Evolutionary conservation across 1,140 invertebrate species (phyloP), one percentile per base, ranked within the genome.

Genomic region (Tribolium madens): DNA sequence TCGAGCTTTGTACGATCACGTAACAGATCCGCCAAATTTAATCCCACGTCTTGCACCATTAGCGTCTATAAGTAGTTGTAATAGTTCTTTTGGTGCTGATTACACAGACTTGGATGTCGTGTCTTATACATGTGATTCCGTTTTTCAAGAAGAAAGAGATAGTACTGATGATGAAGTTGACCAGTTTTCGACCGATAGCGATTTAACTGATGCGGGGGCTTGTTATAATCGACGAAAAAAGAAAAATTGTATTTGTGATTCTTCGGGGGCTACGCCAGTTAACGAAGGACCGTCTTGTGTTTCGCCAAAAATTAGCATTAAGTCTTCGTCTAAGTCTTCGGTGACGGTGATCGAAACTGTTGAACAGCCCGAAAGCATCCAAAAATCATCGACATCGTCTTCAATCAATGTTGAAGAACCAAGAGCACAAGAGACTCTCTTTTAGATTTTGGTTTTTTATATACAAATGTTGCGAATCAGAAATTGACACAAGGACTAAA

Each of bases 91-190:
- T 76, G 90, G 88, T 36, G 87, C 93, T 52, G 92, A 93, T 80
- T 92, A 91, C 74, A 89, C 91, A 83, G 89, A 90, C 83, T 88
- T 90, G 78, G 89, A 91, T 77, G 85, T 88, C 46, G 87, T 87
- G 14, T 93, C 91, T 1, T 88, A 93, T 7, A 91, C 90, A 52
- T 91, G 92, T 60, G 93, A 94, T 83, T 93, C 93, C 1, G 92
- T 94, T 21, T 94, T 94, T 82, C 87, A 88, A 15, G 90, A 91
- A 81, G 91, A 92, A 68, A 90, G 91, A 68, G 88, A 88, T 70
- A 91, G 92, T 79, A 94, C 93, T 1, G 93, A 94, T 82, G 93
- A 94, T 82, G 93, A 94, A 83, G 91, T 94, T 72, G 93, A 93
- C 77, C 92, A 92, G 76, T 92, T 94, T 83, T 93, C 92, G 47